Base-by-base conservation (phyloP, 2,797 vertebrate genomes). In the Cryptoprocta ferox region DNA sequence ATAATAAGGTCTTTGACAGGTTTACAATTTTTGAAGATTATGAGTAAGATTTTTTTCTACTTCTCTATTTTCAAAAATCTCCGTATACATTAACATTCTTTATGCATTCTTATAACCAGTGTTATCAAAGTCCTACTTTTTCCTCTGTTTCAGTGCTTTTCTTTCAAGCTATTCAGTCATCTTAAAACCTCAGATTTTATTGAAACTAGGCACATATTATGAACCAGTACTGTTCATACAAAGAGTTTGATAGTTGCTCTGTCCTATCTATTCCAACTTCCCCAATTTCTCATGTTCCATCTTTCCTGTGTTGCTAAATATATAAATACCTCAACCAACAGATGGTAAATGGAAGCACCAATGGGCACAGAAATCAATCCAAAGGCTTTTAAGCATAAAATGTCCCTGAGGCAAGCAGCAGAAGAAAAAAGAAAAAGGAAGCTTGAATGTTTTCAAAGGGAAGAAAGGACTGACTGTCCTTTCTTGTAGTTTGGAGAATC, bases 341-440 rank as follows among this genome's bases (percentile, higher is more conserved):
- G 95, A 97, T 98, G 98, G 95, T 28, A 90, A 93, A 90, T 96
- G 95, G 76, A 96, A 93, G 95, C 97, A 93, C 48, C 96, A 95
- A 12, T 94, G 90, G 84, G n/a, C 68, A 81, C 81, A 92, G 96
- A 95, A 98, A 92, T 94, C 96, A 94, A 92, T 97, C 48, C 89
- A 81, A 89, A 71, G 42, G 75, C 96, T 98, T 89, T 95, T 97
- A 93, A 96, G 83, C 85, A 85, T 79, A 81, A 95, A 65, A 91
- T 91, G 53, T 19, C 92, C 98, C 71, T 28, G 42, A 93, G 96
- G 95, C 87, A n/a, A 83, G 30, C 18, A 92, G 35, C 90, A 97
- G 94, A 97, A 80, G 56, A 79, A 35, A 78, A 68, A 84, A 86
- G 30, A 88, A 97, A 97, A 75, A 10, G 28, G 45, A 89, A 93